These are phyloP conservation scores for Chionis minor DNA, from an alignment of 2,113 vertebrate species.

Conservation along the genomic window DNA sequence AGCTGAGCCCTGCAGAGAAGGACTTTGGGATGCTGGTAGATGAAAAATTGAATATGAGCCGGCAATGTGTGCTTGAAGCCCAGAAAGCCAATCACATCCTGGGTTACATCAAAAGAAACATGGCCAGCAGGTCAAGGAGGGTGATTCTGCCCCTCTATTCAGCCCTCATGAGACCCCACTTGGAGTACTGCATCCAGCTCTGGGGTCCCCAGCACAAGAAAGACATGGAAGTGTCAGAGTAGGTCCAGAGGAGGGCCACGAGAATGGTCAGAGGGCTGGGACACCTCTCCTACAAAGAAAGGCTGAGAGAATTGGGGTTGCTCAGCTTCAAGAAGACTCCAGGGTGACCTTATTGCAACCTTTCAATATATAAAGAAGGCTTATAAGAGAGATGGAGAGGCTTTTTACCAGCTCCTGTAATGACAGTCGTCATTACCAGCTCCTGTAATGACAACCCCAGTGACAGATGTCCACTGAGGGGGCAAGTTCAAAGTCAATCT, in stretches of 20 bases:
- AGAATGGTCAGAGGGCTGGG: neutral
- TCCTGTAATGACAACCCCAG: neutral
- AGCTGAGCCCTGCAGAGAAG: neutral
- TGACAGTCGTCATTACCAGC: neutral
- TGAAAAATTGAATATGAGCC: neutral
- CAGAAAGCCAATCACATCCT: neutral
- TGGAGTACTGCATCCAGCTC: neutral
- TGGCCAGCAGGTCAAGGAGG: fast-evolving
- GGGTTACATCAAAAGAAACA: neutral
- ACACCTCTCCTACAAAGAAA: neutral
- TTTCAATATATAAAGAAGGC: neutral
- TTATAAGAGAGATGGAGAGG: neutral
- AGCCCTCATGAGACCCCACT: fast-evolving
- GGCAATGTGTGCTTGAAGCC: neutral
- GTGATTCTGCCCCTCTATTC: neutral
- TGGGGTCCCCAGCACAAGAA: neutral
- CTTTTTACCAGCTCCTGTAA: neutral
- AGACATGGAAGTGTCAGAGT: neutral
- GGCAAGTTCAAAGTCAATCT: neutral
- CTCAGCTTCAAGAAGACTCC: fast-evolving
- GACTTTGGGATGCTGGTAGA: neutral
- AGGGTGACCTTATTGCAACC: neutral
- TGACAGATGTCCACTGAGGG: neutral
- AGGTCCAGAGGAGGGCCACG: neutral
- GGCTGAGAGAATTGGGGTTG: neutral